These are phyloP conservation scores for Poeciliopsis infans DNA, from an alignment of 2,797 vertebrate species.

Conservation along the genomic window DNA sequence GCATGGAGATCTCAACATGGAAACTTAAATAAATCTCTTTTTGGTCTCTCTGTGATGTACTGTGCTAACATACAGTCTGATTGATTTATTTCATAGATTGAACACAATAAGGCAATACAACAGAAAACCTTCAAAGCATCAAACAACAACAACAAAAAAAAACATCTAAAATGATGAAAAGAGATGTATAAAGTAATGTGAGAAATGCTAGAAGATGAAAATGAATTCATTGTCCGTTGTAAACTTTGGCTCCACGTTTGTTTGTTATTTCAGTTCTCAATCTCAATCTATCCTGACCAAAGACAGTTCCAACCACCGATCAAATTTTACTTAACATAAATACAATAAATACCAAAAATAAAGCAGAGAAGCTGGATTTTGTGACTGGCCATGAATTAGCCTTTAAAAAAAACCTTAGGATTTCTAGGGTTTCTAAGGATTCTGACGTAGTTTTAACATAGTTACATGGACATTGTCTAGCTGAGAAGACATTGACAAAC, in stretches of 20 bases:
- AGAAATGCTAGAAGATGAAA: constrained; percentile 36
- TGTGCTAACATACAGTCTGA: constrained; percentile 39
- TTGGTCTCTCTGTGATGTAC: constrained; percentile 14
- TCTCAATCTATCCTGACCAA: constrained; percentile 20
- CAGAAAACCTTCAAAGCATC: constrained; percentile 29
- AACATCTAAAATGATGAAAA: constrained; percentile 35
- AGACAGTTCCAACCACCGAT: constrained; percentile 4
- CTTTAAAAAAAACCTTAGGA: background rate
- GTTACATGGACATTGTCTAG: background rate
- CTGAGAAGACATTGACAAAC: background rate
- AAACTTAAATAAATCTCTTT: background rate
- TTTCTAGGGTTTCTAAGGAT: background rate
- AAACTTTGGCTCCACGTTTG: constrained; percentile 28
- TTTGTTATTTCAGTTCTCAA: constrained; percentile 22
- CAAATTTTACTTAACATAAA: constrained; percentile 58
- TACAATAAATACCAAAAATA: constrained; percentile 72
- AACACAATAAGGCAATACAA: constrained; percentile 18
- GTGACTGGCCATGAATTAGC: no score
- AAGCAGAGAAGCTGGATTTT: constrained; percentile 1
- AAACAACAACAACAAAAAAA: constrained; percentile 8
- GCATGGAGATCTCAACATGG: background rate
- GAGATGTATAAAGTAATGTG: constrained; percentile 20
- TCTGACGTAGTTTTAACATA: background rate
- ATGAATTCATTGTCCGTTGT: constrained; percentile 39
- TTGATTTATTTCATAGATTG: constrained; percentile 60